Evolutionary conservation across 2,113 vertebrate species (phyloP).

Genomic region (Rousettus leschenaultii): DNA sequence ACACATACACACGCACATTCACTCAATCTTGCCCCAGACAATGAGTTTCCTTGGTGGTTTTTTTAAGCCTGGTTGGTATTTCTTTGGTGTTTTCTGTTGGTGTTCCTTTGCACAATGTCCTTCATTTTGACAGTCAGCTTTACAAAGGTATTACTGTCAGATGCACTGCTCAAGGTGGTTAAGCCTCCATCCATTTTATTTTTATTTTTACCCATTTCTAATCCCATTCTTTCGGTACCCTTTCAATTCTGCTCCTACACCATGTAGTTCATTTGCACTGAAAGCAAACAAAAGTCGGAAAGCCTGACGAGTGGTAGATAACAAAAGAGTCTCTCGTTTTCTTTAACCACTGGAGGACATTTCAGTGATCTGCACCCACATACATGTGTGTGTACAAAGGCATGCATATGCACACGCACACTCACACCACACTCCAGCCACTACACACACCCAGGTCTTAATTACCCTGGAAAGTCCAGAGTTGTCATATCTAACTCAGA

Average conservation of each 20-base stretch:
- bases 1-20: neutral
- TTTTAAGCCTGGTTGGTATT: slow-evolving; percentile 66
- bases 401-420: rapidly evolving
- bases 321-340: neutral
- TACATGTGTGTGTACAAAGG: rapidly evolving
- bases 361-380: neutral
- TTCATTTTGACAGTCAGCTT: slow-evolving; percentile 77
- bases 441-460: neutral
- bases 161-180: slow-evolving; percentile 67
- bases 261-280: slow-evolving; percentile 58
- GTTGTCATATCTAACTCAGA: slow-evolving; percentile 57
- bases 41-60: slow-evolving; percentile 53
- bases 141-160: slow-evolving; percentile 73
- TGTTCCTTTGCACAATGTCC: slow-evolving; percentile 73
- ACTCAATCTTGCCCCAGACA: slow-evolving; percentile 44
- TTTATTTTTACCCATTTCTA: slow-evolving; percentile 62
- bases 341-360: neutral
- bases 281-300: slow-evolving; percentile 67
- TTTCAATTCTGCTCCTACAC: slow-evolving; percentile 66
- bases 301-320: slow-evolving; percentile 46
- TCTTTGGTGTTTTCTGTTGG: slow-evolving; percentile 48
- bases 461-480: slow-evolving; percentile 66
- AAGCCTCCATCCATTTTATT: slow-evolving; percentile 66
- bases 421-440: neutral
- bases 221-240: slow-evolving; percentile 50